phyloP scores from a whole-genome alignment of 2,797 vertebrate species.

The Lerista edwardsae region DNA sequence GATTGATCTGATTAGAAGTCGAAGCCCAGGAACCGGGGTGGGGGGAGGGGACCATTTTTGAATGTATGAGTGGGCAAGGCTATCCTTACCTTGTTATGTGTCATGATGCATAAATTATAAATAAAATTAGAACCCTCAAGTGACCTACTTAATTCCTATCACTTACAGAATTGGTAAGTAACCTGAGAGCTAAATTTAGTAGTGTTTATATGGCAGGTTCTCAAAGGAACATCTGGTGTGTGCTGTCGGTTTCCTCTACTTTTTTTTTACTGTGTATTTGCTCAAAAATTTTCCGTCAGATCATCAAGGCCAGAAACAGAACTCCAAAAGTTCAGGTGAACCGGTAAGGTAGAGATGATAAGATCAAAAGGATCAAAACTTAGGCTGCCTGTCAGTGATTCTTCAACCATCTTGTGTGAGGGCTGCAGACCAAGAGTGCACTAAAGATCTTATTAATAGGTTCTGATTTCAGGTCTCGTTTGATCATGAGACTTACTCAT shows the following conservation, averaged over 20 bases:
- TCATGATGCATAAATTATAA: conserved; percentile 1
- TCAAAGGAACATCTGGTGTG: conserved; percentile 27
- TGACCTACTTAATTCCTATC: conserved; percentile 30
- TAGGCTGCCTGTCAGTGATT: background rate
- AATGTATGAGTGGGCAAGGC: background rate
- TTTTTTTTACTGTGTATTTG: background rate
- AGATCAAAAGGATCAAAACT: background rate
- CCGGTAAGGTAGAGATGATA: background rate
- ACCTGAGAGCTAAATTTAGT: conserved; percentile 36
- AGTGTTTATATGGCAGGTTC: conserved; percentile 21
- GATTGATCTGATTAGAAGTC: background rate
- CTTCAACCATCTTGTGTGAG: too few relatives aligned
- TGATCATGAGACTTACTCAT: too few relatives aligned
- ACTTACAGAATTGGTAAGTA: conserved; percentile 2
- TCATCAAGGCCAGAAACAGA: background rate
- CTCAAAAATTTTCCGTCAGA: background rate
- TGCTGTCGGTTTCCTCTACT: background rate
- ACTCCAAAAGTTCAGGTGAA: background rate
- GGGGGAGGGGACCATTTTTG: background rate
- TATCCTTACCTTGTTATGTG: background rate
- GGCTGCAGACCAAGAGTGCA: background rate
- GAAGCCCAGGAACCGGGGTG: too few relatives aligned
- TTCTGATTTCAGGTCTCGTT: too few relatives aligned
- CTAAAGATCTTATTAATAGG: too few relatives aligned
- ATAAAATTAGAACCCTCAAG: conserved; percentile 14